A percentile compares a stretch with the other conserved stretches of the same genome.
Evolutionary conservation across 2,797 vertebrate species (phyloP).

Genomic region (Austrolebias charrua): DNA sequence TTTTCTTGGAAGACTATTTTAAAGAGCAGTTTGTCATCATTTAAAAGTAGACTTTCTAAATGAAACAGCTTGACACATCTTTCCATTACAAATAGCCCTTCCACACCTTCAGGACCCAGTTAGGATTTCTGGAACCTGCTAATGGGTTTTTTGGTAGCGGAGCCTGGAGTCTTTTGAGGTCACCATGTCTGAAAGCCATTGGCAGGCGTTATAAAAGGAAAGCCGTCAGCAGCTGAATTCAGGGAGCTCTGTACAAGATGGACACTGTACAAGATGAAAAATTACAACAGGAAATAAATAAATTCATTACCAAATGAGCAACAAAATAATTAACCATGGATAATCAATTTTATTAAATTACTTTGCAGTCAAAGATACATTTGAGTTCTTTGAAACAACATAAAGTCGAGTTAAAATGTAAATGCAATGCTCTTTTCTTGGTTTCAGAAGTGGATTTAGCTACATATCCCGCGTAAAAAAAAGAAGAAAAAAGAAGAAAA

Average conservation of each 20-base stretch:
- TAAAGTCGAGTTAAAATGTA: conserved; percentile 3
- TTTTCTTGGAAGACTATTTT: conserved; percentile 67
- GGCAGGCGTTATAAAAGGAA: conserved; percentile 30
- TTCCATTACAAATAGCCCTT: conserved; percentile 65
- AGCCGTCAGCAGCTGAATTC: conserved; percentile 35
- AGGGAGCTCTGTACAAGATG: conserved; percentile 1
- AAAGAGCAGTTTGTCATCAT: conserved; percentile 61
- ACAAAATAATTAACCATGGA: conserved; percentile 3
- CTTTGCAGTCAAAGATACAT: conserved; percentile 16
- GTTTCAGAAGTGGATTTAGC: conserved; percentile 13
- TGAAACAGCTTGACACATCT: conserved; percentile 56
- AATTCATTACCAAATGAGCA: neutral
- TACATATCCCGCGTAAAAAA: conserved; percentile 18
- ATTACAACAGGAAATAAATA: conserved; percentile 8
- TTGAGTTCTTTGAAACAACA: conserved; percentile 13
- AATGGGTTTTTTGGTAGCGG: conserved; percentile 45
- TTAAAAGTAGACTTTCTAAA: conserved; percentile 52
- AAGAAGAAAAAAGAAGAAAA: conserved; percentile 31
- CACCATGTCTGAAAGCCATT: conserved; percentile 28
- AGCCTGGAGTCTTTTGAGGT: conserved; percentile 35
- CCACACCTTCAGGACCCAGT: conserved; percentile 61
- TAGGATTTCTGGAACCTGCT: conserved; percentile 45
- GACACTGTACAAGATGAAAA: too few relatives aligned
- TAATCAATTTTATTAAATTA: conserved; percentile 19
- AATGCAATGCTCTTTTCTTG: conserved; percentile 21